Percentiles rank a stretch among this genome's conserved stretches.
These are phyloP conservation scores for Rousettus madagascariensis DNA, from an alignment of 2,797 vertebrate genomes.

Conservation along the genomic window DNA sequence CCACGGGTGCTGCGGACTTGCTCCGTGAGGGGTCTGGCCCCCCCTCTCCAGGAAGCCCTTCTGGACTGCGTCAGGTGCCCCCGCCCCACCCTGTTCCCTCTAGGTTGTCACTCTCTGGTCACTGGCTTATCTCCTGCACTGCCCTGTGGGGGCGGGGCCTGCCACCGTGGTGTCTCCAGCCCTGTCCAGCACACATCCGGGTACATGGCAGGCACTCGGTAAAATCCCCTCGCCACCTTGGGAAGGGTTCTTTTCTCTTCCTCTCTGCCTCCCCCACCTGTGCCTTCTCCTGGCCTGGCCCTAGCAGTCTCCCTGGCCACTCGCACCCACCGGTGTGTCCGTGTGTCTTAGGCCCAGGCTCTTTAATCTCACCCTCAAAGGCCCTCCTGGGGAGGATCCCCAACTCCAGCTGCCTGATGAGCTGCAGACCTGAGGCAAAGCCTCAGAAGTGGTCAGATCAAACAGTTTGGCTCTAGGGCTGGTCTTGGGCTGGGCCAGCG, in stretches of 20 bases:
- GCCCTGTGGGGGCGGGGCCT: too few relatives aligned
- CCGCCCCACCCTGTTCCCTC: neutral
- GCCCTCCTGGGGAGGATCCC: neutral
- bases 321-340: too few relatives aligned
- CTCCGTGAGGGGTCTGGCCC: neutral
- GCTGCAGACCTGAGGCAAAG: neutral
- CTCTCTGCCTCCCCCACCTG: too few relatives aligned
- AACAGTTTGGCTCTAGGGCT: neutral
- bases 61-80: neutral
- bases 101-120: neutral
- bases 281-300: neutral
- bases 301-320: too few relatives aligned
- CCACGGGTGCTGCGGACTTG: neutral
- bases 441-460: slow-evolving; percentile 53
- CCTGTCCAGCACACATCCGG: neutral
- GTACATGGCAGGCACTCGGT: neutral
- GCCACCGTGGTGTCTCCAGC: neutral
- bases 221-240: neutral
- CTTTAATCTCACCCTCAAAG: slow-evolving; percentile 49
- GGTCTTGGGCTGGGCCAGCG: accelerated
- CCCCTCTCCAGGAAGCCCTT: slow-evolving; percentile 1
- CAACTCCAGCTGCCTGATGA: neutral
- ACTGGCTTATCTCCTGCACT: neutral
- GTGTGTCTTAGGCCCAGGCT: neutral
- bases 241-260: neutral